Percentiles rank a stretch among this genome's conserved stretches.
phyloP scores from a whole-genome alignment of 92 coral and sea anemone species.

The Nematostella vectensis region DNA sequence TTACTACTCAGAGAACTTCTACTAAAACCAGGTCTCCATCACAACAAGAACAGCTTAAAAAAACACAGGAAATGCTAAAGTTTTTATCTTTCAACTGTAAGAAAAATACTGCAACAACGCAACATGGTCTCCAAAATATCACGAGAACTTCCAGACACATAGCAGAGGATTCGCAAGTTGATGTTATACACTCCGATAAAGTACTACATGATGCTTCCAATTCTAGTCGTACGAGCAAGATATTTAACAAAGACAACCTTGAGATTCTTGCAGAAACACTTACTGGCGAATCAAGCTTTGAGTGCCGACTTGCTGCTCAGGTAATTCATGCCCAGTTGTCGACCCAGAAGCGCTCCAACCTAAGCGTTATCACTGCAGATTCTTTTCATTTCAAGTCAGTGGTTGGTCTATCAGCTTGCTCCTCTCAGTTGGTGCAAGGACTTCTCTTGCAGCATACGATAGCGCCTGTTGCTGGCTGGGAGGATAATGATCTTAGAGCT shows the following conservation, averaged over 20 bases:
- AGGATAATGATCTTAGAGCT: slow-evolving; percentile 10
- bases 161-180: too few relatives aligned
- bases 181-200: too few relatives aligned
- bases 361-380: slow-evolving; percentile 32
- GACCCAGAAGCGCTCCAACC: slow-evolving; percentile 15
- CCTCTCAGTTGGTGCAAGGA: slow-evolving; percentile 57
- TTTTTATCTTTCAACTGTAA: slow-evolving; percentile 7
- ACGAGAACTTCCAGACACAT: too few relatives aligned
- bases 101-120: neutral
- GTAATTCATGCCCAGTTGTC: slow-evolving; percentile 37
- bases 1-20: too few relatives aligned
- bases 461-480: neutral
- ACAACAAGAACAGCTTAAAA: neutral
- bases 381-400: slow-evolving; percentile 58
- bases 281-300: slow-evolving; percentile 66
- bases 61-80: slow-evolving; percentile 16
- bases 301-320: slow-evolving; percentile 68
- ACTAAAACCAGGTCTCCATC: too few relatives aligned
- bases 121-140: too few relatives aligned
- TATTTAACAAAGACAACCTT: slow-evolving; percentile 13
- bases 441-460: slow-evolving; percentile 39
- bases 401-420: slow-evolving; percentile 53
- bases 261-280: slow-evolving; percentile 42
- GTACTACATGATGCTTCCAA: too few relatives aligned
- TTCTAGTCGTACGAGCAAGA: too few relatives aligned